Evolutionary conservation across 2,797 vertebrate species (phyloP).

Genomic region (Microctenopoma lineatum): DNA sequence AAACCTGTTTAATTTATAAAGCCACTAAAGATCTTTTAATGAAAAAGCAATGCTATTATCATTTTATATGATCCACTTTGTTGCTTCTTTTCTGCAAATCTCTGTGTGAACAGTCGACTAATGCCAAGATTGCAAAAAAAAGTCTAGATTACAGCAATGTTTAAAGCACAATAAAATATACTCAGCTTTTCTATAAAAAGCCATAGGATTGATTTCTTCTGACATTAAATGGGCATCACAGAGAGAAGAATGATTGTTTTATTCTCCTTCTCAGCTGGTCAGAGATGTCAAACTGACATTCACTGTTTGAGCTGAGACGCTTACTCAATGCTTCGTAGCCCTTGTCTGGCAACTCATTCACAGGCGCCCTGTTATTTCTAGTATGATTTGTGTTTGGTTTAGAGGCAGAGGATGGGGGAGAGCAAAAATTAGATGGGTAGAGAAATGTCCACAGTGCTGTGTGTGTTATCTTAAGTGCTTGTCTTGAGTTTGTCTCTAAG

Average conservation of each 20-base stretch:
- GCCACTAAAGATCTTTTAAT: constrained; percentile 49
- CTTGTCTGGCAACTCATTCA: constrained; percentile 59
- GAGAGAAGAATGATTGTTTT: constrained; percentile 72
- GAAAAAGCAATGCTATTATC: constrained; percentile 71
- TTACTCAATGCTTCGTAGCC: constrained; percentile 58
- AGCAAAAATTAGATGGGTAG: constrained; percentile 13
- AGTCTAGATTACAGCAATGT: constrained; percentile 32
- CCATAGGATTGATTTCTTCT: constrained; percentile 64
- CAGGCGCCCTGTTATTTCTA: constrained; percentile 39
- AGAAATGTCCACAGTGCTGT: constrained; percentile 30
- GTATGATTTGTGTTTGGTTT: constrained; percentile 53
- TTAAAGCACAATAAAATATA: constrained; percentile 70
- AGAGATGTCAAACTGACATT: constrained; percentile 73
- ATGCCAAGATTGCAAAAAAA: constrained; percentile 46
- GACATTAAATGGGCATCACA: constrained; percentile 69
- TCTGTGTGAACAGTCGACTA: constrained; percentile 26
- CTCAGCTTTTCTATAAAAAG: constrained; percentile 64
- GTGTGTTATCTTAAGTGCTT: constrained; percentile 3
- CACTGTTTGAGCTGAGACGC: constrained; percentile 54
- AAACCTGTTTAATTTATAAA: constrained; percentile 36
- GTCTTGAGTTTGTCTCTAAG: constrained; percentile 34
- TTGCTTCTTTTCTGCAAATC: constrained; percentile 37
- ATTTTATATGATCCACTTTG: constrained; percentile 56
- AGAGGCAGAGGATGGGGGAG: constrained; percentile 2
- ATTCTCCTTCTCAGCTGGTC: constrained; percentile 72